Evolutionary conservation across 1,140 invertebrate species (phyloP).

Genomic region (Zophobas morio): DNA sequence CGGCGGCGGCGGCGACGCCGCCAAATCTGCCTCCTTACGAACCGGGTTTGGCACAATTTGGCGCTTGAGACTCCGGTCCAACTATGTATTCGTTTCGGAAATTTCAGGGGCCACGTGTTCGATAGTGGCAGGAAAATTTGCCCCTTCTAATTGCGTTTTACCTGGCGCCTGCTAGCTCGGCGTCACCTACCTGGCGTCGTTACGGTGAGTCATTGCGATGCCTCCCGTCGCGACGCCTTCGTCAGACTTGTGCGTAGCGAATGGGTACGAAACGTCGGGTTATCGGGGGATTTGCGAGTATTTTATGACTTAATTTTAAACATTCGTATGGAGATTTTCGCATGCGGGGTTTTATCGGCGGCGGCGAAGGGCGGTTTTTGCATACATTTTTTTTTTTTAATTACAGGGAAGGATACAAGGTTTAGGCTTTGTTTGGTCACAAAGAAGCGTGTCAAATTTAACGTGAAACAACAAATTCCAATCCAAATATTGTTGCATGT

Average conservation of each 20-base stretch:
- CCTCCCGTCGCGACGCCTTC: constrained; percentile 45
- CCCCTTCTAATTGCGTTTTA: constrained; percentile 23
- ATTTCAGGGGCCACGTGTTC: too few species aligned
- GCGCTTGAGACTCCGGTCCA: too few species aligned
- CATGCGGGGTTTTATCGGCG: constrained; percentile 4
- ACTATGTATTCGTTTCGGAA: too few species aligned
- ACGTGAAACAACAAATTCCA: background rate
- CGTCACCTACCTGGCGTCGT: constrained; percentile 44
- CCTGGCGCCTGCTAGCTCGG: constrained; percentile 31
- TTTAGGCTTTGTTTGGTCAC: background rate
- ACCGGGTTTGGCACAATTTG: too few species aligned
- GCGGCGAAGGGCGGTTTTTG: background rate
- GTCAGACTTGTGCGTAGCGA: constrained; percentile 8
- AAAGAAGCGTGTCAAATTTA: background rate
- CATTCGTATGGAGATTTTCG: constrained; percentile 20
- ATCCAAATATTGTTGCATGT: background rate
- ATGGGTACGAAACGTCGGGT: constrained; percentile 10
- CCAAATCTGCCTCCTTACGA: too few species aligned
- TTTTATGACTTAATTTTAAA: constrained; percentile 36
- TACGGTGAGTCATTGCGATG: constrained; percentile 47
- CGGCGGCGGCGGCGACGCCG: constrained; percentile 30
- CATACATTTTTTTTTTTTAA: constrained; percentile 1
- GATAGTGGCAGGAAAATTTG: background rate
- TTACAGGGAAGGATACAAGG: background rate
- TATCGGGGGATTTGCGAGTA: constrained; percentile 15